phyloP scores from a whole-genome alignment of 2,113 vertebrate genomes.

The Taurulus bubalis region DNA sequence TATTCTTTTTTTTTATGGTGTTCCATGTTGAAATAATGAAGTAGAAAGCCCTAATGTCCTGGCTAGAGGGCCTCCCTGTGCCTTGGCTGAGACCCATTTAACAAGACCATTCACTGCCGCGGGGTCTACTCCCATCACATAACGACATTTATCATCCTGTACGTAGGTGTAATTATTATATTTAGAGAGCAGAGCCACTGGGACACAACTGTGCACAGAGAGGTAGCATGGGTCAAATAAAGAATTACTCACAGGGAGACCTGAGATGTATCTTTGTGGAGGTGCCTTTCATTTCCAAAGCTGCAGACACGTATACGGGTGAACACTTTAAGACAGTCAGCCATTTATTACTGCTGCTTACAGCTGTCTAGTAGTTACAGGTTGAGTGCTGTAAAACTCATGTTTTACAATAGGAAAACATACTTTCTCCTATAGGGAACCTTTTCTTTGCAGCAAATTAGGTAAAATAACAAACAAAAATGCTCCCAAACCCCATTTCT shows the following conservation, averaged over 20 bases:
- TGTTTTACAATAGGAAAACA: neutral
- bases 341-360: neutral
- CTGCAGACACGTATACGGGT: neutral
- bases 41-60: slow-evolving; percentile 48
- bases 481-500: neutral
- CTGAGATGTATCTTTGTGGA: slow-evolving; percentile 35
- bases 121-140: slow-evolving; percentile 48
- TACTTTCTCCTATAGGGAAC: neutral
- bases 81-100: slow-evolving; percentile 54
- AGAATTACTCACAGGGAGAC: slow-evolving; percentile 46
- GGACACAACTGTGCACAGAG: slow-evolving; percentile 41
- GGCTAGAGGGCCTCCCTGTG: slow-evolving; percentile 28
- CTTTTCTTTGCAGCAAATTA: neutral
- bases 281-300: slow-evolving; percentile 18
- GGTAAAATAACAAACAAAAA: neutral
- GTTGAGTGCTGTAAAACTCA: neutral
- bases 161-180: slow-evolving; percentile 65
- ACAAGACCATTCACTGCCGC: slow-evolving; percentile 39
- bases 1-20: slow-evolving; percentile 47
- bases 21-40: slow-evolving; percentile 65
- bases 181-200: slow-evolving; percentile 60
- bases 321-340: neutral
- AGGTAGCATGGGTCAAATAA: slow-evolving; percentile 47
- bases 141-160: slow-evolving; percentile 58
- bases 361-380: neutral